Evolutionary conservation across 2,113 vertebrate genomes (phyloP).

Genomic region (Orcinus orca): DNA sequence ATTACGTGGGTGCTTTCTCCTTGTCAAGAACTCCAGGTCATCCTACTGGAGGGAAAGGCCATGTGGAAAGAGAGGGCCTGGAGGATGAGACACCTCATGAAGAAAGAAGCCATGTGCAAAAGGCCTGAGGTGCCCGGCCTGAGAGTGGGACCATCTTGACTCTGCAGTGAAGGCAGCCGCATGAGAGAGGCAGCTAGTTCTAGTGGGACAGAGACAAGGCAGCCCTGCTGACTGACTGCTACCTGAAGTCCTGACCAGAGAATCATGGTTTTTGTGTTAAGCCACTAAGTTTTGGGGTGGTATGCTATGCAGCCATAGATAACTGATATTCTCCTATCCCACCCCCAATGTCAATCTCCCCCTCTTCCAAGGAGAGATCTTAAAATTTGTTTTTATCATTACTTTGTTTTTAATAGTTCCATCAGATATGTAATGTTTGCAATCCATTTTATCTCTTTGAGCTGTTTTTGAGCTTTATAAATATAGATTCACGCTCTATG

Average conservation of each 20-base stretch:
- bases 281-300: not conserved
- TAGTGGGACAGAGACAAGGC: not conserved
- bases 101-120: not conserved
- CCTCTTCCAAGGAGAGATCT: not conserved
- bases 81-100: not conserved
- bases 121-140: not conserved
- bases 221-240: not conserved
- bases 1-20: not conserved
- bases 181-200: not conserved
- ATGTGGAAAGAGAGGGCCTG: not conserved
- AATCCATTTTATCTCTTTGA: not conserved
- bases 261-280: constrained; percentile 11
- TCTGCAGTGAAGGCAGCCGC: not conserved
- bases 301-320: not conserved
- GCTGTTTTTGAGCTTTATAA: constrained; percentile 11
- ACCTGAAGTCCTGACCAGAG: not conserved
- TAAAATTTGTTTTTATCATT: not conserved
- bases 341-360: not conserved
- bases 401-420: not conserved
- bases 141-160: not conserved
- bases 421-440: not conserved
- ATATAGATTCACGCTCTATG: not conserved
- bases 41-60: not conserved
- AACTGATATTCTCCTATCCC: not conserved
- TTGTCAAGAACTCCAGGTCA: not conserved